Evolutionary conservation across 2,888 invertebrate species (phyloP).

Genomic region (Himalopsyche kuldschensis): DNA sequence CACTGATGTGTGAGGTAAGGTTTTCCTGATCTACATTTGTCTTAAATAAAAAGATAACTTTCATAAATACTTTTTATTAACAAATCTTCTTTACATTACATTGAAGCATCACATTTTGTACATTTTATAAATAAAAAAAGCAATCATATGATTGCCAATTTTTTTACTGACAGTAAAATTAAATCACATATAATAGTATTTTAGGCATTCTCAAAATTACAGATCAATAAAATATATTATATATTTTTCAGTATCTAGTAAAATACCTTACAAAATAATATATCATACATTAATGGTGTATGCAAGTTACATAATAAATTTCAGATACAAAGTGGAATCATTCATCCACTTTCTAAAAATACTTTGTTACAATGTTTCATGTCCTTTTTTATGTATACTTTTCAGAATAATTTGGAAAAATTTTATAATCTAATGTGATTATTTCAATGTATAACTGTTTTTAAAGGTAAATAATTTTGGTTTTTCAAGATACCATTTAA

Average conservation of each 20-base stretch:
- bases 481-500: too few species aligned
- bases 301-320: background rate
- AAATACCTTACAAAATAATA: background rate
- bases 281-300: background rate
- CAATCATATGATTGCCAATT: background rate
- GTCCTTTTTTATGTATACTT: background rate
- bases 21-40: too few species aligned
- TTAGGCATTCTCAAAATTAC: background rate
- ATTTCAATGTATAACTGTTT: background rate
- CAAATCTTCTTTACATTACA: background rate
- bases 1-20: too few species aligned
- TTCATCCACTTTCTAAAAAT: background rate
- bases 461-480: too few species aligned
- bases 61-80: background rate
- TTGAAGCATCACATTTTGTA: conserved; percentile 1
- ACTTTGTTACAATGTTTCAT: background rate
- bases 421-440: background rate
- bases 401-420: background rate
- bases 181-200: background rate
- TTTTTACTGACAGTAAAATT: background rate
- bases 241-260: background rate
- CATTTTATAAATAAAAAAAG: background rate
- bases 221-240: background rate
- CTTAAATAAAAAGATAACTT: background rate
- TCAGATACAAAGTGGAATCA: background rate